phyloP scores from a whole-genome alignment of 2,888 invertebrate species.

The Aphidoletes aphidimyza region DNA sequence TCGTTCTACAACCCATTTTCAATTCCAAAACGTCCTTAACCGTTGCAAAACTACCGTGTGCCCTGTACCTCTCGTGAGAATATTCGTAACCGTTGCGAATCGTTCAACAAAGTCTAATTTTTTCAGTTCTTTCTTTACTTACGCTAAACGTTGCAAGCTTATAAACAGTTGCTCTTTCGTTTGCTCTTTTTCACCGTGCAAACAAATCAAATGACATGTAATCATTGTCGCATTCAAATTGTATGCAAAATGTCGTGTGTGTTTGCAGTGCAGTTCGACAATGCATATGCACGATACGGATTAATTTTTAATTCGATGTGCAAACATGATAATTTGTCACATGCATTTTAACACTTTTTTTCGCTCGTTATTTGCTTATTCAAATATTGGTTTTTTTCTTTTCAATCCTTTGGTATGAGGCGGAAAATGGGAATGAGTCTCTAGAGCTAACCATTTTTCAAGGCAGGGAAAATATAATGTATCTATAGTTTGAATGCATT shows the following conservation, averaged over 20 bases:
- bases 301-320: slow-evolving; percentile 52
- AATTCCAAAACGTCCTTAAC: background rate
- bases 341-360: slow-evolving; percentile 45
- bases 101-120: background rate
- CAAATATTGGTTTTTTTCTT: slow-evolving; percentile 35
- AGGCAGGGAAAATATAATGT: too few relatives aligned
- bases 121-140: background rate
- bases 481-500: too few relatives aligned
- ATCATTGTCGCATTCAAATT: slow-evolving; percentile 46
- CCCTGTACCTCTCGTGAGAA: background rate
- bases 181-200: background rate
- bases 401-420: slow-evolving; percentile 14
- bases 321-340: slow-evolving; percentile 52
- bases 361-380: background rate
- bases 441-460: too few relatives aligned
- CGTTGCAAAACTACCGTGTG: background rate
- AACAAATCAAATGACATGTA: slow-evolving; percentile 25
- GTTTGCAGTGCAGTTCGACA: background rate
- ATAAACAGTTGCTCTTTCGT: background rate
- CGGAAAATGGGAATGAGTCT: too few relatives aligned
- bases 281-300: slow-evolving; percentile 42
- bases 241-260: slow-evolving; percentile 13
- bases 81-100: slow-evolving; percentile 10
- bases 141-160: too few relatives aligned
- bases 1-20: slow-evolving; percentile 28